These are phyloP conservation scores for Hemaris fuciformis DNA, from an alignment of 2,888 invertebrate genomes.

Conservation along the genomic window DNA sequence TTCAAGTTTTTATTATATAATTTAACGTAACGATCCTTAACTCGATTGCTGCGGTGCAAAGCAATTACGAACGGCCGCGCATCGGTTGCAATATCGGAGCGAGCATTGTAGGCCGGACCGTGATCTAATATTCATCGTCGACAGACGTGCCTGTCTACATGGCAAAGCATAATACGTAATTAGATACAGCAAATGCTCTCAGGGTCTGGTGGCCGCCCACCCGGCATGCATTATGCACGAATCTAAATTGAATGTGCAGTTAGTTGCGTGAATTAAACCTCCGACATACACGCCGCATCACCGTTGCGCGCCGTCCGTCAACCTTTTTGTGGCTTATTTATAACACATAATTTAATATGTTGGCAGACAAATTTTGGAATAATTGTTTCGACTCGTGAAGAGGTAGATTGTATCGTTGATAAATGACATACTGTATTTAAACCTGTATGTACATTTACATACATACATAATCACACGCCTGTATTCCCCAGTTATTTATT, in stretches of 20 bases:
- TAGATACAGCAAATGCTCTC: slow-evolving; percentile 76
- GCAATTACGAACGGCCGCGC: slow-evolving; percentile 47
- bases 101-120: slow-evolving; percentile 52
- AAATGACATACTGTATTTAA: too few relatives aligned
- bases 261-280: slow-evolving; percentile 62
- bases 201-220: slow-evolving; percentile 51
- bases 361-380: too few relatives aligned
- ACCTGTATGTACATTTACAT: too few relatives aligned
- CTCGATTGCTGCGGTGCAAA: slow-evolving; percentile 32
- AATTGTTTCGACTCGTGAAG: too few relatives aligned
- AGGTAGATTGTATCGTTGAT: too few relatives aligned
- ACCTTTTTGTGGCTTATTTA: slow-evolving; percentile 25
- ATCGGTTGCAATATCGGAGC: slow-evolving; percentile 58
- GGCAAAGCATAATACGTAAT: slow-evolving; percentile 78
- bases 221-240: slow-evolving; percentile 74
- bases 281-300: slow-evolving; percentile 37
- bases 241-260: slow-evolving; percentile 76
- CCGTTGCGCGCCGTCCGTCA: slow-evolving; percentile 32
- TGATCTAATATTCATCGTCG: slow-evolving; percentile 78
- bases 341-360: too few relatives aligned
- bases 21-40: slow-evolving; percentile 13
- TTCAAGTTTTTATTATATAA: slow-evolving; percentile 1
- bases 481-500: too few relatives aligned
- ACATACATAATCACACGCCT: too few relatives aligned
- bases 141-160: slow-evolving; percentile 69